Base-by-base conservation (phyloP, 2,888 invertebrate genomes). In the Euproctis similis region DNA sequence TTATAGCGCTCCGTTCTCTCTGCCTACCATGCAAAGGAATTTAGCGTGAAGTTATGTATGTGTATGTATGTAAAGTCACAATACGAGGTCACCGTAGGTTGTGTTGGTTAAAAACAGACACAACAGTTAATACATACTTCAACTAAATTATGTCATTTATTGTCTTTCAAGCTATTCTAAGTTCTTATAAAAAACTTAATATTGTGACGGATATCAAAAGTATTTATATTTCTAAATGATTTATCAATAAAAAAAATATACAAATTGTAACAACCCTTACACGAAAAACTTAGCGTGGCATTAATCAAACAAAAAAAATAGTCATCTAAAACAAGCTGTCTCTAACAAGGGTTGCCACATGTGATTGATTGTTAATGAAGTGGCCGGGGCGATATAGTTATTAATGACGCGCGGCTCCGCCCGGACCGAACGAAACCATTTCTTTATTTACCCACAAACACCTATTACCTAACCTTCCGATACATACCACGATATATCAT, bases 351-450 rank as follows among this genome's bases (percentile, higher is more conserved):
- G 47, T 50, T 51, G 56, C 49, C 60, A 68, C 67, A 59, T 68
- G 70, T 81, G 80, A 84, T 82, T 75, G 81, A 84, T 84, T 59
- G 76, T 72, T 77, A 82, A 82, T 81, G 81, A 82, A 81, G 77
- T 75, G 61, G 55, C 58, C 54, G 74, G 57, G 55, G 74, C 71
- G 71, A 59, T 66, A 73, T 81, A 80, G 82, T 80, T 81, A 84
- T 81, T 81, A 84, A 82, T 81, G 78, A 67, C 59, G 38, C 56
- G 42, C 47, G 54, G 53, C 70, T 61, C 74, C 75, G 69, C 76
- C 75, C 60, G 65, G 45, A 31, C 38, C 47, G n/a, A n/a, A n/a
- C n/a, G n/a, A 39, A 37, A 51, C 39, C 53, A 53, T 56, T 67
- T 71, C 73, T 76, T 78, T 75, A 74, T 74, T 74, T 72, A 65